These are phyloP conservation scores for Pollenia labialis DNA, from an alignment of 2,888 invertebrate genomes.

Conservation along the genomic window DNA sequence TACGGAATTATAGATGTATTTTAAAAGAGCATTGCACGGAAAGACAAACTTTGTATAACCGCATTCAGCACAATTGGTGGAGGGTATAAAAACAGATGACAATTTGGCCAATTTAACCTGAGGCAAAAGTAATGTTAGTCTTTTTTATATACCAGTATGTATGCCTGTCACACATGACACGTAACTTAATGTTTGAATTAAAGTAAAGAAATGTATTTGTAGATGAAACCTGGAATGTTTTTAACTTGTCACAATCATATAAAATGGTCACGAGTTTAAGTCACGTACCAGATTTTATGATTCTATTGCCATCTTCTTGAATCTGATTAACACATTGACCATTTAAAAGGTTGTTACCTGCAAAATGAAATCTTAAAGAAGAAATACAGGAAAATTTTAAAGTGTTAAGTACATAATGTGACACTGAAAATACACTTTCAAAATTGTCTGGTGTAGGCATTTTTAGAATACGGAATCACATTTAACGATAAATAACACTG, in stretches of 20 bases:
- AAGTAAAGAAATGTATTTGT: conserved; percentile 66
- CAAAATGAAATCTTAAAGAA: not conserved
- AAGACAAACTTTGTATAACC: no score
- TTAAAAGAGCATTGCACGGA: no score
- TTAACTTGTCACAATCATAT: conserved; percentile 10
- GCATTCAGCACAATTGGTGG: no score
- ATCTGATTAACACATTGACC: conserved; percentile 62
- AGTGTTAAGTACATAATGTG: no score
- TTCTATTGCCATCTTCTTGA: conserved; percentile 52
- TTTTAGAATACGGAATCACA: no score
- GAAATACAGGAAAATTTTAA: not conserved
- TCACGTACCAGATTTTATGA: conserved; percentile 69
- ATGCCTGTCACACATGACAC: conserved; percentile 79
- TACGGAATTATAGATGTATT: no score
- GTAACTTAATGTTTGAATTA: conserved; percentile 75
- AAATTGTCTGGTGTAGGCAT: no score
- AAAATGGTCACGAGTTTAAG: conserved; percentile 48
- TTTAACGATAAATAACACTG: no score
- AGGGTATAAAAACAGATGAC: not conserved
- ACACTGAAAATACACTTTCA: no score
- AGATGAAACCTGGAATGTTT: not conserved
- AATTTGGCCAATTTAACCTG: conserved; percentile 50
- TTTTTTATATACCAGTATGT: conserved; percentile 75
- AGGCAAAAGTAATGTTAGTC: conserved; percentile 31
- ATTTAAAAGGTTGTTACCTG: conserved; percentile 49